A percentile compares a stretch with the other conserved stretches of the same genome.
phyloP scores from a whole-genome alignment of 2,888 invertebrate species.

The Apamea anceps region DNA sequence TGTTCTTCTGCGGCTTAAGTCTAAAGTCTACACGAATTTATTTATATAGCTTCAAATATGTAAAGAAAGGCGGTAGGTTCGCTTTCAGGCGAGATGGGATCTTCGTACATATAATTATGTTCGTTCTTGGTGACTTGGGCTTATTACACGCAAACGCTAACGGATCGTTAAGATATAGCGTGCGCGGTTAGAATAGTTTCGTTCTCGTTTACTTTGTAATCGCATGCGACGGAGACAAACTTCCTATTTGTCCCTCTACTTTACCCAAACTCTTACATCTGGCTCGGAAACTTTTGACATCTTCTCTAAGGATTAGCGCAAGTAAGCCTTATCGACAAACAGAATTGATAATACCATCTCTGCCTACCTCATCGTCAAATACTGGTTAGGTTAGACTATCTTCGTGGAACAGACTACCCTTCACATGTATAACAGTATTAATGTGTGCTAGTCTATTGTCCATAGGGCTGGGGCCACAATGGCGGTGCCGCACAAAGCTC shows the following conservation, averaged over 20 bases:
- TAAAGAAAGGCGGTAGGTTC: background rate
- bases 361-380: background rate
- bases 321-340: constrained; percentile 4
- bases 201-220: background rate
- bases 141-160: too few relatives aligned
- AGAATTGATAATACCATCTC: constrained; percentile 1
- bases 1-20: background rate
- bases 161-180: background rate
- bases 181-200: background rate
- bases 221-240: background rate
- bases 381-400: background rate
- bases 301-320: background rate
- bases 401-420: background rate
- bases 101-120: too few relatives aligned
- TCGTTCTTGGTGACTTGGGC: background rate
- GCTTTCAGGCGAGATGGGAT: background rate
- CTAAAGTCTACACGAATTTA: background rate
- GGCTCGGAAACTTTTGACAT: background rate
- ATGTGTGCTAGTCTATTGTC: constrained; percentile 15
- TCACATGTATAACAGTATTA: background rate
- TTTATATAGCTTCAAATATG: background rate
- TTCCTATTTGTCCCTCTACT: background rate
- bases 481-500: constrained; percentile 30
- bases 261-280: background rate
- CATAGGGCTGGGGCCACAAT: constrained; percentile 11